phyloP scores from a whole-genome alignment of 2,888 invertebrate genomes.

The Drosophila dives region DNA sequence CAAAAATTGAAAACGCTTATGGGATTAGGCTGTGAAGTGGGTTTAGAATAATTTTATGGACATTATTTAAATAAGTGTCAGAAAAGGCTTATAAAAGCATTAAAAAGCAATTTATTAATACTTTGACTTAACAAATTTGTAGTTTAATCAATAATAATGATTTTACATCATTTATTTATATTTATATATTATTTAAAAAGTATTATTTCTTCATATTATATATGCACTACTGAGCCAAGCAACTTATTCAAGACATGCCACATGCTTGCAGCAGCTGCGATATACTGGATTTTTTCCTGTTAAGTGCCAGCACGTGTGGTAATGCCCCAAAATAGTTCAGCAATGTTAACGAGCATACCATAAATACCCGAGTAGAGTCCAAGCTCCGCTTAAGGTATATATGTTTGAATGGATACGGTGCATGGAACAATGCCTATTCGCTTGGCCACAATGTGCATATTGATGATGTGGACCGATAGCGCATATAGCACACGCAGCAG shows the following conservation, averaged over 20 bases:
- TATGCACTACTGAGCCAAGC: not conserved
- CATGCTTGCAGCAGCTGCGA: constrained; percentile 3
- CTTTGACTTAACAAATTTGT: too few relatives aligned
- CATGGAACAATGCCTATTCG: constrained; percentile 22
- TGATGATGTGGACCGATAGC: constrained; percentile 45
- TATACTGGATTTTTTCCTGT: not conserved
- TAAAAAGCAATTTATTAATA: too few relatives aligned
- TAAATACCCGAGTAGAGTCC: constrained; percentile 9
- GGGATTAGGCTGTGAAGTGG: not conserved
- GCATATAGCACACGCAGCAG: constrained; percentile 18
- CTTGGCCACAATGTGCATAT: constrained; percentile 29
- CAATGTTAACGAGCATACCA: constrained; percentile 25
- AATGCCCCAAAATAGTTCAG: constrained; percentile 11
- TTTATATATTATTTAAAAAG: not conserved
- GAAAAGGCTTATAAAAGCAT: too few relatives aligned
- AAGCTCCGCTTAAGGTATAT: not conserved
- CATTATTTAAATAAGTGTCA: not conserved
- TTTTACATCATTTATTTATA: not conserved
- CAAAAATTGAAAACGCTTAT: constrained; percentile 13
- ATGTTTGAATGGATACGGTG: constrained; percentile 1
- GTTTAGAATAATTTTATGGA: not conserved
- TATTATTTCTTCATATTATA: not conserved
- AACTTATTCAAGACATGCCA: constrained; percentile 9
- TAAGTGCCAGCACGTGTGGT: constrained; percentile 10
- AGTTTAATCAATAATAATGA: not conserved